Evolutionary conservation across 2,797 vertebrate species (phyloP), one percentile per base, ranked within the genome.

Genomic region (Pangasius krempfi): DNA sequence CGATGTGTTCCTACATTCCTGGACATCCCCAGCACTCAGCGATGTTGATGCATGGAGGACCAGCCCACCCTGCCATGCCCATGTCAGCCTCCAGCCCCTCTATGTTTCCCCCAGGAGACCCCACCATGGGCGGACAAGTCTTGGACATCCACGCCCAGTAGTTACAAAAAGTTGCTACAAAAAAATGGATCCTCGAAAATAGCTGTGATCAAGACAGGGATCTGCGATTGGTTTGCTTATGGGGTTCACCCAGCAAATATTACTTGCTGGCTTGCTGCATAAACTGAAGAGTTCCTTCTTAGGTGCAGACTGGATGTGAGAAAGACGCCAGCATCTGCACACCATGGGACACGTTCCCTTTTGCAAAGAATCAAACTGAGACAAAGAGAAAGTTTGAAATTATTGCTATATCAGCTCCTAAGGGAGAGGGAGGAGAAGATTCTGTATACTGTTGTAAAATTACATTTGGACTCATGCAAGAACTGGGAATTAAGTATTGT

Each of bases 401-500:
- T 94, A 95, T 95, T 95, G 95, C 94, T 95, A 96, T 95, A 96
- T 97, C 96, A 97, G 95, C 95, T 96, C 97, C 94, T 96, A 92
- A 92, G 95, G 94, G 97, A 97, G 97, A 97, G 95, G 89, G 93
- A 94, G 96, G 93, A 97, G 97, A 97, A 97, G 97, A 98, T 95
- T 96, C 96, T 98, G 96, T 98, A 98, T 97, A 96, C 95, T 96
- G 95, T 94, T 96, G 96, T 96, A 96, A 95, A 98, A 96, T 96
- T 97, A 97, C 96, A 97, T 97, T 89, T 97, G 98, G 98, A 99
- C 97, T 97, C 94, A 97, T 97, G 97, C 96, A 96, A 97, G 96
- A 97, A 97, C 97, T 97, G 97, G 97, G 97, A 98, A 97, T 97
- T 97, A 98, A 98, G 96, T 99, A 98, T 98, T 99, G 98, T 99